phyloP scores from a whole-genome alignment of 2,888 invertebrate genomes.

The Metopia argyrocephala region DNA sequence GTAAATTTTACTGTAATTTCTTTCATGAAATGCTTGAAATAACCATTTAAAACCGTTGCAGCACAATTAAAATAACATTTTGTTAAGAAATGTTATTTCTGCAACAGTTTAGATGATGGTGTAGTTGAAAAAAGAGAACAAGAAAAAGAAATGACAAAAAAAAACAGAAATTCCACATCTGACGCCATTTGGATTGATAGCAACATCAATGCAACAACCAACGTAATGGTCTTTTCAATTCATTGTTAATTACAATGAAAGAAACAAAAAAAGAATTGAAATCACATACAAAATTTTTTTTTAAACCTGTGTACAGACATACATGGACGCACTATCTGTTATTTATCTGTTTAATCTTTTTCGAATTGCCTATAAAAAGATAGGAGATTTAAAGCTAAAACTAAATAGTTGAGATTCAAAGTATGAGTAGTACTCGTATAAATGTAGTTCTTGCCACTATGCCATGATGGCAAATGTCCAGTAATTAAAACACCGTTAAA shows the following conservation, averaged over 20 bases:
- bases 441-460: slow-evolving; percentile 52
- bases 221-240: slow-evolving; percentile 3
- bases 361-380: too few species aligned
- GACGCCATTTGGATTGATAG: slow-evolving; percentile 61
- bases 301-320: background rate
- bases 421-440: too few species aligned
- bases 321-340: too few species aligned
- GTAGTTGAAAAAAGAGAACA: background rate
- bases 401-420: slow-evolving; percentile 48
- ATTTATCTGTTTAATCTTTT: too few species aligned
- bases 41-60: slow-evolving; percentile 15
- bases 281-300: background rate
- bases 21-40: slow-evolving; percentile 18
- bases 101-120: background rate
- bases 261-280: background rate
- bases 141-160: slow-evolving; percentile 2
- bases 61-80: slow-evolving; percentile 53
- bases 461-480: slow-evolving; percentile 1
- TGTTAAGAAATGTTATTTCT: too few species aligned
- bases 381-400: slow-evolving; percentile 21
- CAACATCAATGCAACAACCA: slow-evolving; percentile 34
- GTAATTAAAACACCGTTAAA: slow-evolving; percentile 59
- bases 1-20: slow-evolving; percentile 21
- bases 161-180: slow-evolving; percentile 39
- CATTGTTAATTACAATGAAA: slow-evolving; percentile 7